Evolutionary conservation across 1,140 invertebrate genomes (phyloP), one percentile per base, ranked within the genome.

Genomic region (Drusus annulatus): DNA sequence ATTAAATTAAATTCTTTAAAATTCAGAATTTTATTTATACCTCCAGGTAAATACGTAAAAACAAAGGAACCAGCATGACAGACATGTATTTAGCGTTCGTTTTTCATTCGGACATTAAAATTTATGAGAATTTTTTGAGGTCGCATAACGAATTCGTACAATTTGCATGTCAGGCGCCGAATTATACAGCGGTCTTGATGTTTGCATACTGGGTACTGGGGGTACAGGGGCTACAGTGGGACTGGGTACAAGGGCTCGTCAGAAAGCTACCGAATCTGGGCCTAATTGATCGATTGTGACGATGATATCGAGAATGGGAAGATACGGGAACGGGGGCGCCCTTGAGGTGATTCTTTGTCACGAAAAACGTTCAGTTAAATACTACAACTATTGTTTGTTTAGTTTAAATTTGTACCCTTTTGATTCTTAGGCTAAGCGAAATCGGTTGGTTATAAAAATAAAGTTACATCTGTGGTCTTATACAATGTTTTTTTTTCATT

Each of bases 81-180:
- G 17, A 63, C 15, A 63, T 63, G 17, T 63, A 23, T 63, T 63
- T 63, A 63, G 15, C 23, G 23, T 63, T 63, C 23, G 23, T 63
- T 23, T 63, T 63, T 28, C 60, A 63, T 63, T 63, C 13, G 19
- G 60, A 28, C 60, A 63, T 63, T 45, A 45, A 45, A 45, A 45
- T 45, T 45, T 45, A 45, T 45, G 36, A 45, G 36, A 45, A 8
- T 45, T 19, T 63, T 63, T 63, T 63, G 60, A 63, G 19, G 17
- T 63, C 60, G 23, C 60, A 28, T 23, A 23, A 28, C 6, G 15
- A 63, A 63, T 23, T 25, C 19, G 60, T 63, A 21, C 15, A 63
- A 25, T 63, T 63, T 25, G 60, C 23, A 63, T 63, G 60, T 63
- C 60, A 63, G 17, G 60, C 60, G 60, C 23, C 60, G 60, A 45